phyloP scores from a whole-genome alignment of 2,888 invertebrate genomes.

The Atethmia centrago region DNA sequence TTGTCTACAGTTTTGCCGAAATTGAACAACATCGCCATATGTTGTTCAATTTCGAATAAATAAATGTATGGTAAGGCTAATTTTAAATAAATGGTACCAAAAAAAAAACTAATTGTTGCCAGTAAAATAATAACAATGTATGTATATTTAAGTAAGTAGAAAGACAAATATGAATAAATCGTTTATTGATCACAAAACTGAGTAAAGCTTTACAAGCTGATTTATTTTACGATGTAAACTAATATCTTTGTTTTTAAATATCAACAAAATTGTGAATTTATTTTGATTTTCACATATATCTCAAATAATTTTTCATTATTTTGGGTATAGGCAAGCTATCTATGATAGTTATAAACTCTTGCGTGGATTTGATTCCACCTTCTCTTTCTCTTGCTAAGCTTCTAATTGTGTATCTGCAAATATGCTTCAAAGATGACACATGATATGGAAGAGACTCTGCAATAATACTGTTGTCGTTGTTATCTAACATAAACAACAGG shows the following conservation, averaged over 20 bases:
- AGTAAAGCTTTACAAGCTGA: slow-evolving; percentile 53
- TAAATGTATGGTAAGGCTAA: too few species aligned
- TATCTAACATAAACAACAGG: slow-evolving; percentile 77
- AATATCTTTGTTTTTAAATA: slow-evolving; percentile 42
- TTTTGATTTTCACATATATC: slow-evolving; percentile 69
- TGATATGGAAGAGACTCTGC: slow-evolving; percentile 70
- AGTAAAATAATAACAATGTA: slow-evolving; percentile 41
- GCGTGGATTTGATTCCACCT: slow-evolving; percentile 71
- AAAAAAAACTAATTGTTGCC: not conserved
- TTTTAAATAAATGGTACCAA: too few species aligned
- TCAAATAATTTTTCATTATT: slow-evolving; percentile 77
- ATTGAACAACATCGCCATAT: slow-evolving; percentile 95
- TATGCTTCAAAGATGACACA: slow-evolving; percentile 80
- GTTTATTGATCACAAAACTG: slow-evolving; percentile 54
- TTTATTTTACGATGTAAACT: slow-evolving; percentile 32
- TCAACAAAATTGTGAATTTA: slow-evolving; percentile 17
- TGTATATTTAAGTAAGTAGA: slow-evolving; percentile 49
- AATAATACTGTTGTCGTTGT: slow-evolving; percentile 61
- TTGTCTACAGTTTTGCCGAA: slow-evolving; percentile 91
- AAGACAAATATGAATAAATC: slow-evolving; percentile 47
- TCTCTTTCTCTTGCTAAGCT: slow-evolving; percentile 68
- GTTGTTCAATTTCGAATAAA: too few species aligned
- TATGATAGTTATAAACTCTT: slow-evolving; percentile 75
- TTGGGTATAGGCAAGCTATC: slow-evolving; percentile 77
- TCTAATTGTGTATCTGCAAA: slow-evolving; percentile 79